Base-by-base conservation (phyloP, 2,113 vertebrate genomes). In the Gallinago jamesoni region DNA sequence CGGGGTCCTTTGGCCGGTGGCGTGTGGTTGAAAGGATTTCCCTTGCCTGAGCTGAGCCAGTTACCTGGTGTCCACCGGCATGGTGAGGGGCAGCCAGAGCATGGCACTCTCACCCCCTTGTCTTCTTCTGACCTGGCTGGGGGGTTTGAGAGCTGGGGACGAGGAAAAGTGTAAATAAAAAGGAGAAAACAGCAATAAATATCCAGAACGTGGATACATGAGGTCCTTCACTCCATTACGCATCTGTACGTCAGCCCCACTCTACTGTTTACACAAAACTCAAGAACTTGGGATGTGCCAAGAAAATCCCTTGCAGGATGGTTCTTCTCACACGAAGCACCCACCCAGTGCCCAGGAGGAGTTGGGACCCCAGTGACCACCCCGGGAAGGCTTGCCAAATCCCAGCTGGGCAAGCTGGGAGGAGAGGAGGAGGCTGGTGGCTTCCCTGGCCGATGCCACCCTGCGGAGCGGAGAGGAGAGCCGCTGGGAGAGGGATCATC, bases 361-460 rank as follows among this genome's bases (percentile, higher is more conserved):
- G 17, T 7, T 11, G 24, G n/a, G 9, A 84, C 19, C 10, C 68
- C 63, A 1, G 1, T 6, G 22, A 43, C 55, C 33, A 5, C 43
- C 33, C 24, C 2, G 0, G 17, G 10, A 77, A 77, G 16, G 7
- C 21, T 86, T 70, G 35, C 41, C 55, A 28, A 53, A 75, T 74
- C 50, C 1, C 4, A 0, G 3, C 0, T 1, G 57, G n/a, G 35
- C 35, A 17, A 77, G 33, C 37, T 7, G 6, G 69, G 35, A 16
- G 11, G n/a, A 48, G 68, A 91, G 43, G 67, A 83, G n/a, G 69
- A 55, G 37, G 14, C 37, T 67, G 84, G 31, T 59, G 43, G 7
- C 37, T 22, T 53, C 1, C 1, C 50, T 52, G 64, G 60, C 73
- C 84, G 62, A 45, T 21, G 66, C 78, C 47, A 67, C 89, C 79